These are phyloP conservation scores for Diachasma alloeum DNA, from an alignment of 1,140 invertebrate species.

Conservation along the genomic window DNA sequence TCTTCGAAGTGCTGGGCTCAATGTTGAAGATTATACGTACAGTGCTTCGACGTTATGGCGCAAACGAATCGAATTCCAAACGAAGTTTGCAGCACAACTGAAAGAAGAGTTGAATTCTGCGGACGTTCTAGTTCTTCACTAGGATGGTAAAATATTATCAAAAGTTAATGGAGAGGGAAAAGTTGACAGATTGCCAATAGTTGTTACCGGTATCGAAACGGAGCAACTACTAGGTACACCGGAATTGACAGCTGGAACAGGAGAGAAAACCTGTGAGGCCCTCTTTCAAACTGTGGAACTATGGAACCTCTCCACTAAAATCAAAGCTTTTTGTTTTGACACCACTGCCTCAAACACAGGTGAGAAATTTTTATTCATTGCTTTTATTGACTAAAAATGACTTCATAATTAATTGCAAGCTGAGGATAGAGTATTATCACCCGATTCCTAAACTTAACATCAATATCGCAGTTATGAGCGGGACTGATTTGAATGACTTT, in stretches of 20 bases:
- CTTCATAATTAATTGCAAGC: too few species aligned
- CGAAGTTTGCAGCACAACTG: conserved; percentile 34
- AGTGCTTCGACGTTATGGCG: conserved; percentile 6
- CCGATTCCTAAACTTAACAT: too few species aligned
- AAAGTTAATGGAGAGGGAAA: conserved; percentile 37
- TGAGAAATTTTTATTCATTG: neutral
- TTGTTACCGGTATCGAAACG: conserved; percentile 36
- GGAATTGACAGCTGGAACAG: conserved; percentile 39
- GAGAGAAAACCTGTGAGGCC: conserved; percentile 36
- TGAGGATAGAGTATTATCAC: too few species aligned
- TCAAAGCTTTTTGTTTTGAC: conserved; percentile 30
- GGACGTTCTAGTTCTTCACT: conserved; percentile 25
- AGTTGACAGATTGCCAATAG: conserved; percentile 45
- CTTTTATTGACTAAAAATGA: too few species aligned
- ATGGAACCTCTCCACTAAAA: conserved; percentile 31
- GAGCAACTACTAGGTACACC: conserved; percentile 46
- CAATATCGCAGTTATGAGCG: too few species aligned
- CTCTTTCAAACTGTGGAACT: conserved; percentile 41
- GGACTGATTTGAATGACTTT: too few species aligned
- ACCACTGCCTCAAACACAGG: conserved; percentile 37
- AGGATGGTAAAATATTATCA: conserved; percentile 37
- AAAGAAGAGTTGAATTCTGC: conserved; percentile 35
- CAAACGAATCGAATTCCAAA: neutral
- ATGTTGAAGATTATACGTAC: conserved; percentile 14
- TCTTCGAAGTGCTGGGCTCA: neutral